Evolutionary conservation across 2,888 invertebrate genomes (phyloP), one percentile per base, ranked within the genome.

Genomic region (Volucella bombylans): DNA sequence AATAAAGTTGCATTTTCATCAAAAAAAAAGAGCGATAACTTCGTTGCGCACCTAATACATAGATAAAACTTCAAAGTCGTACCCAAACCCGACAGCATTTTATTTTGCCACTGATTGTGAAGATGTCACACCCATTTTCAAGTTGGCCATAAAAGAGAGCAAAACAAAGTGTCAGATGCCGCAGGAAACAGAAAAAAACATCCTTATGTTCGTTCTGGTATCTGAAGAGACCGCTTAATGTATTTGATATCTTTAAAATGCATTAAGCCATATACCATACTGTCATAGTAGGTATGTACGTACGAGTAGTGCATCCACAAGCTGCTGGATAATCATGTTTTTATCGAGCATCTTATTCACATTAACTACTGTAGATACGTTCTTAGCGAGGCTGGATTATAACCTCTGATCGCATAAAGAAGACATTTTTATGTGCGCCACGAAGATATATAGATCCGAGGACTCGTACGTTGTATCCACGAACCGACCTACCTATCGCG

Each of bases 331-430:
- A 50, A 73, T 45, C 10, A 18, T 49, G 49, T 67, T 81, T 55
- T 69, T 64, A 74, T 81, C 55, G 68, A 62, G 49, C 45, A 52
- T 65, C 57, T 72, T 61, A 12, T 59, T 31, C 31, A 14, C 39
- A 45, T 67, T 52, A 61, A 73, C 50, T 55, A 57, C 55, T 47
- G n/a, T 1, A 54, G 61, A 73, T 49, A 68, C 47, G 61, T 38
- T 47, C 39, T 50, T 31, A 52, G 31, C 12, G 39, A 23, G 18
- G 3, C 47, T 57, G 55, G 55, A 68, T 68, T 55, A 62, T 54
- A 55, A 55, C 38, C 49, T 31, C n/a, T 68, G 68, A 73, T 62
- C 72, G 65, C 47, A 61, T 73, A 54, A 73, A 50, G 39, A 45
- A 31, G 31, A 31, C 31, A n/a, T 65, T 52, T 72, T 65, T 61